phyloP scores from a whole-genome alignment of 1,140 invertebrate species.

The Chlorops oryzae region DNA sequence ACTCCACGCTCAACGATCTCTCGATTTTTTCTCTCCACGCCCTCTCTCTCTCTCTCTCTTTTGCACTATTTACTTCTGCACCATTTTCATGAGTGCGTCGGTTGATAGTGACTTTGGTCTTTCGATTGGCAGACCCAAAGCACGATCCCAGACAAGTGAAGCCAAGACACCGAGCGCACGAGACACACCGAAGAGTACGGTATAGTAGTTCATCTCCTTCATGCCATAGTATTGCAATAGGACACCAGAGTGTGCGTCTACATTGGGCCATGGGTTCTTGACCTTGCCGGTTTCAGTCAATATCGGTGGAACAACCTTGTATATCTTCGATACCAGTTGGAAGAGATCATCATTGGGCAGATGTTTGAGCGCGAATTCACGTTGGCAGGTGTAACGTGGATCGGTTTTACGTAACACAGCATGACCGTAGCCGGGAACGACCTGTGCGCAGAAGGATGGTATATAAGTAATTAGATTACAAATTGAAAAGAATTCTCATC shows the following conservation, averaged over 20 bases:
- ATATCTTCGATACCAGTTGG: conserved; percentile 86
- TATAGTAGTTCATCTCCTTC: conserved; percentile 99
- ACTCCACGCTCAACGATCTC: too few relatives aligned
- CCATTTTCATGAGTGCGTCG: conserved; percentile 40
- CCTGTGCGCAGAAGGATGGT: conserved; percentile 50
- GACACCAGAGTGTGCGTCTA: conserved; percentile 95
- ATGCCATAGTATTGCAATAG: conserved; percentile 91
- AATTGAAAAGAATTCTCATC: background rate
- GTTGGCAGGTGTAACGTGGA: conserved; percentile 84
- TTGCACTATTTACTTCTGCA: conserved; percentile 38
- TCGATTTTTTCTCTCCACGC: too few relatives aligned
- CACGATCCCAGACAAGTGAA: conserved; percentile 91
- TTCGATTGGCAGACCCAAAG: conserved; percentile 90
- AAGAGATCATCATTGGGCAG: conserved; percentile 87
- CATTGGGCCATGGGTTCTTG: conserved; percentile 98
- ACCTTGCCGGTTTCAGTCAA: conserved; percentile 92
- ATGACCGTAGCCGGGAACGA: conserved; percentile 95
- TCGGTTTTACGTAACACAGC: conserved; percentile 95
- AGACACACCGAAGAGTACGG: conserved; percentile 94
- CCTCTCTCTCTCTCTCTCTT: background rate
- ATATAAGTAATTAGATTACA: background rate
- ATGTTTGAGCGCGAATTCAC: conserved; percentile 92
- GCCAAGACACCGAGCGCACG: conserved; percentile 86
- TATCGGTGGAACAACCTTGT: conserved; percentile 90
- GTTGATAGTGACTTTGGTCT: conserved; percentile 77